Evolutionary conservation across 2,888 invertebrate genomes (phyloP), one percentile per base, ranked within the genome.

Genomic region (Melipona beecheii): DNA sequence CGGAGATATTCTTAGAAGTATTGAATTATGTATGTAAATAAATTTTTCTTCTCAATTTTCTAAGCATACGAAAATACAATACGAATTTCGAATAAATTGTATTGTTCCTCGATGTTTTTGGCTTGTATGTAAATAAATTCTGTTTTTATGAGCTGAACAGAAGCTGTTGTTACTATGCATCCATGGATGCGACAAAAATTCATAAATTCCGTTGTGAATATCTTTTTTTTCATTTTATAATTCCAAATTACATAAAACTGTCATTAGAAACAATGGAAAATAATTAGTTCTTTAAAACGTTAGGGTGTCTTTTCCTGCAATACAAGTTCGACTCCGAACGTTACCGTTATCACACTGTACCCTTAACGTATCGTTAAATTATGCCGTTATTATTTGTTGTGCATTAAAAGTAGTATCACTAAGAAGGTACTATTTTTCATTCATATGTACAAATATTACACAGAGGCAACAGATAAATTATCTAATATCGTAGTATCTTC

Each of bases 381-480:
- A 68, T 64, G 62, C 64, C 74, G 56, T 56, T 60, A 68, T 75
- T 68, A 64, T 52, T 83, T 58, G 86, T 87, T 88, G 85, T 89
- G 88, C 86, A 85, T 86, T 83, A 81, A 52, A 79, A 76, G 78
- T 83, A 83, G 77, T 87, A 86, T 88, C 81, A 73, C 83, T 88
- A 88, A 74, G 64, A 87, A 89, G 82, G 78, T 86, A 84, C 86
- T 83, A 84, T 82, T 74, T 70, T 68, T 73, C 65, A 15, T 75
- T 76, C n/a, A 6, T 86, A 89, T 87, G 31, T 88, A 88, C 86
- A 88, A 88, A 88, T 80, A 81, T 74, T 89, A 83, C 81, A 84
- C 68, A 79, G 43, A 43, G 83, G 86, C 78, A 87, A 89, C 81
- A 85, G 75, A 86, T 81, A 89, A 87, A 87, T 87, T 84, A 89